These are phyloP conservation scores for Natrix natrix DNA, from an alignment of 2,797 vertebrate genomes.

Conservation along the genomic window DNA sequence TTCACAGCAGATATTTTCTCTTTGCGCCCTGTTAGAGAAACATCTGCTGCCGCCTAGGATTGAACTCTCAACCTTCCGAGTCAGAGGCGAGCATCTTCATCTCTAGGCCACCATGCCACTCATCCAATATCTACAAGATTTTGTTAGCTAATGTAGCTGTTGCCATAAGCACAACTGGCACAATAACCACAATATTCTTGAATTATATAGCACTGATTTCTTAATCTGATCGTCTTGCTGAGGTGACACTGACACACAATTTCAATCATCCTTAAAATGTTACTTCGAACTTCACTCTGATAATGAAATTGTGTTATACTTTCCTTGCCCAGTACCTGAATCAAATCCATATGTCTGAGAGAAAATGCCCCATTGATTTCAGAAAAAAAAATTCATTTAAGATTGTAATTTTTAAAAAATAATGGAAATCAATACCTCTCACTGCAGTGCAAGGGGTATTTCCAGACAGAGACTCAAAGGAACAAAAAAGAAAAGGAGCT, in stretches of 20 bases:
- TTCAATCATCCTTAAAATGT: background rate
- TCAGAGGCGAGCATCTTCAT: background rate
- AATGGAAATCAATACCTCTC: background rate
- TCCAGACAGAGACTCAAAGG: background rate
- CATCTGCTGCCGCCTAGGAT: background rate
- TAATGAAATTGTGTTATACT: background rate
- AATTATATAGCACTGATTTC: background rate
- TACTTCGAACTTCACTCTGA: background rate
- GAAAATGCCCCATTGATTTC: background rate
- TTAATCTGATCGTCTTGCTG: background rate
- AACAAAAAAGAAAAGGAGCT: background rate
- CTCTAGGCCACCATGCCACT: background rate
- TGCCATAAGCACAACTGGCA: background rate
- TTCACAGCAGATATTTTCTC: background rate
- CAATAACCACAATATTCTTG: background rate
- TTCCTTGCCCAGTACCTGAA: background rate
- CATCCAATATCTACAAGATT: background rate
- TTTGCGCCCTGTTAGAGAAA: background rate
- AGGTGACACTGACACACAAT: too few species aligned
- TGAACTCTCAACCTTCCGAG: background rate
- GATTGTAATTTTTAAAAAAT: background rate
- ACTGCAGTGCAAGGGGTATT: background rate
- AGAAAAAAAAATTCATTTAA: background rate
- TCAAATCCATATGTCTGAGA: background rate
- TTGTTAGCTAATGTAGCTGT: background rate